Conservation (phyloP, 2,888 invertebrate genomes). For the Pterostichus madidus region DNA sequence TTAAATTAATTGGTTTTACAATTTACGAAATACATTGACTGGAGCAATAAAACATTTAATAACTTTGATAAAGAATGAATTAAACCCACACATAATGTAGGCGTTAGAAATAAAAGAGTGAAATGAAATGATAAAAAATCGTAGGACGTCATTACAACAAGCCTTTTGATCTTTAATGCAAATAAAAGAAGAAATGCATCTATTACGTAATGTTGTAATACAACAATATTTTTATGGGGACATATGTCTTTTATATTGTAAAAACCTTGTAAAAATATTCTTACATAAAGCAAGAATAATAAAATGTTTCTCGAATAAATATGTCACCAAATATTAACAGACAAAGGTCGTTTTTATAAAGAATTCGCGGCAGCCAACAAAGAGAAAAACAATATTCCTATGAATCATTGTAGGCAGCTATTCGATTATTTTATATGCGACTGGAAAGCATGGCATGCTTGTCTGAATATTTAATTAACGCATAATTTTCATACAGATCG, state of each 20-base stretch:
- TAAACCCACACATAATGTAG: constrained; percentile 37
- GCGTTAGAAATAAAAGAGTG: constrained; percentile 48
- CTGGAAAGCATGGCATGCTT: constrained; percentile 16
- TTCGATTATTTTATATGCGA: constrained; percentile 21
- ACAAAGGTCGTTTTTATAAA: background rate
- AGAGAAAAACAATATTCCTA: constrained; percentile 17
- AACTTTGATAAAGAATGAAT: constrained; percentile 51
- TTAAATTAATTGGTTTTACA: constrained; percentile 27
- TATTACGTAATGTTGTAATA: background rate
- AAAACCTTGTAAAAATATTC: background rate
- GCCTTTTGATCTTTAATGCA: constrained; percentile 22
- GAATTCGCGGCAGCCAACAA: constrained; percentile 1
- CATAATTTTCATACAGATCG: constrained; percentile 48
- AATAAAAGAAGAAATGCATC: constrained; percentile 13
- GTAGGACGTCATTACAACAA: constrained; percentile 27
- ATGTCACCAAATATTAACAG: no score
- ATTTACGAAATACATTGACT: constrained; percentile 45
- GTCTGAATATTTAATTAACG: constrained; percentile 49
- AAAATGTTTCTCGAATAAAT: no score
- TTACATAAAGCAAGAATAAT: no score
- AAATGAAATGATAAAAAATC: constrained; percentile 45
- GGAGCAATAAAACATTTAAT: constrained; percentile 44
- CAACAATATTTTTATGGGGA: constrained; percentile 1
- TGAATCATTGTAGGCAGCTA: constrained; percentile 1
- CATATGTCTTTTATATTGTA: background rate